These are phyloP conservation scores for Morone saxatilis DNA, from an alignment of 2,113 vertebrate genomes.

Conservation along the genomic window DNA sequence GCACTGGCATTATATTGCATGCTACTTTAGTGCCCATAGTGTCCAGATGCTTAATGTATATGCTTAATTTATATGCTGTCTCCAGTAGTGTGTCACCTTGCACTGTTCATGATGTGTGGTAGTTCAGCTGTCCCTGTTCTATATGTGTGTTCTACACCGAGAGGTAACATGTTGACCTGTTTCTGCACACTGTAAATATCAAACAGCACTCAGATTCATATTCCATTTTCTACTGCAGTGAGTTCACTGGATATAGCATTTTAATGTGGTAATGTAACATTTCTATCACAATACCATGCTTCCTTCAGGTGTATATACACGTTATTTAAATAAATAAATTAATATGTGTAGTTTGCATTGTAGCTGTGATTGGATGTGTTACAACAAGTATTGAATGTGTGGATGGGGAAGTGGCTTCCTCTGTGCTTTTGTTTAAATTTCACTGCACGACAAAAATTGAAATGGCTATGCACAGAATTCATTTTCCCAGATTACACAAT, in stretches of 20 bases:
- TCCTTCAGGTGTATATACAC: background rate
- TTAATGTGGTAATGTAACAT: background rate
- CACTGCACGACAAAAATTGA: background rate
- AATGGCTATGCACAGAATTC: slow-evolving; percentile 26
- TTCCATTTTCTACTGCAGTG: background rate
- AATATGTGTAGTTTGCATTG: background rate
- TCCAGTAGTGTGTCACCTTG: slow-evolving; percentile 15
- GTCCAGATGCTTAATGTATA: slow-evolving; percentile 32
- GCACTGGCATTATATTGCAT: slow-evolving; percentile 9
- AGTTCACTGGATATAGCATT: background rate
- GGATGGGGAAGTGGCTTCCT: background rate
- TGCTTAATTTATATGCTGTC: slow-evolving; percentile 42
- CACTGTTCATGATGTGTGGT: slow-evolving; percentile 9
- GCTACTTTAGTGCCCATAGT: slow-evolving; percentile 11
- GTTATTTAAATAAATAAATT: background rate
- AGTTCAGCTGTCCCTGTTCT: background rate
- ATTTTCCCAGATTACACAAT: slow-evolving; percentile 23
- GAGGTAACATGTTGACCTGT: slow-evolving; percentile 27
- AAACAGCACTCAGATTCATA: background rate
- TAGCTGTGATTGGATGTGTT: background rate
- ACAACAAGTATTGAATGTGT: background rate
- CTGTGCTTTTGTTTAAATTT: slow-evolving; percentile 15
- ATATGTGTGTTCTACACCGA: background rate
- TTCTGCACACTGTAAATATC: slow-evolving; percentile 27
- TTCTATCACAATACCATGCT: background rate